Base-by-base conservation (phyloP, 2,113 vertebrate genomes). In the Mobula hypostoma region DNA sequence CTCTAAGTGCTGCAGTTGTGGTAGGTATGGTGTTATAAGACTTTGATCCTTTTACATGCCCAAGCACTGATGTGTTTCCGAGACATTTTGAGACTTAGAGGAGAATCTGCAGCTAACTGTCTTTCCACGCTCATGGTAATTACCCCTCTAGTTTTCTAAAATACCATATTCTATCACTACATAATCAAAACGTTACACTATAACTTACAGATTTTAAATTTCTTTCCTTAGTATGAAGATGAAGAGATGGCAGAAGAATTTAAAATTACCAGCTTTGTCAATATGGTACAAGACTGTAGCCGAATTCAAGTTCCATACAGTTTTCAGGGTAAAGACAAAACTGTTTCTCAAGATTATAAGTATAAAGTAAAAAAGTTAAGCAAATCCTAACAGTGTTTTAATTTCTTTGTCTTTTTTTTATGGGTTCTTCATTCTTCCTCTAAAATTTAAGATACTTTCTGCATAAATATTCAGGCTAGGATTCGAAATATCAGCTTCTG, bases 191-290 rank as follows among this genome's bases (percentile, higher is more conserved):
- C 24, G 21, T 85, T 85, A 11, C 29, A 63, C 83, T n/a, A 14
- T 29, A 87, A 90, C 12, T 90, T 5, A 90, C 61, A 66, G n/a
- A 17, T 0, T 66, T 66, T 17, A 68, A 90, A 66, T 15, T 90
- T 63, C 88, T 87, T 48, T 79, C 9, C 48, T 83, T 58, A 99
- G 99, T 99, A 99, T 95, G 98, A 99, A 97, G 98, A 99, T 94
- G 98, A 99, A 94, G 99, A 99, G 96, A 98, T 97, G 58, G 98
- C 98, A 29, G 99, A 99, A 95, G 98, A 99, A 95, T 99, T 99
- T 95, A 99, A 99, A 95, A 99, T 99, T 95, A 97, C 98, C 95
- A 99, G 99, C 96, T 99, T 99, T 94, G 98, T 99, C 87, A 97
- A 98, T 94, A 99, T 99, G 99, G 98, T 99, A 94, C 97, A 97